Evolutionary conservation across 2,888 invertebrate genomes (phyloP).

Genomic region (Brachypterus glaber): DNA sequence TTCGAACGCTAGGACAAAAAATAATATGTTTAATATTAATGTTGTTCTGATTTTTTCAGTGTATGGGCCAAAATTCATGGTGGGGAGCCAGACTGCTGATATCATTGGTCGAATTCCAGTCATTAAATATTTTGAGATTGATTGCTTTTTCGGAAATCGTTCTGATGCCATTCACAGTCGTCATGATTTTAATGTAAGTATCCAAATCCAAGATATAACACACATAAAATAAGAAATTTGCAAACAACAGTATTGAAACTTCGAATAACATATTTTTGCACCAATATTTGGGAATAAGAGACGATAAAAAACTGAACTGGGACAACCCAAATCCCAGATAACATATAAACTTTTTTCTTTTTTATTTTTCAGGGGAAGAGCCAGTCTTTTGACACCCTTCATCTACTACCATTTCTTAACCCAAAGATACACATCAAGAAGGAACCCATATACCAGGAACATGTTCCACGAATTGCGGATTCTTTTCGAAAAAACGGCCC

Average conservation of each 20-base stretch:
- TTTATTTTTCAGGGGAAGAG: constrained; percentile 67
- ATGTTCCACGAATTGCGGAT: constrained; percentile 82
- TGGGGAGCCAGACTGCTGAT: constrained; percentile 81
- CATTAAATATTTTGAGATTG: constrained; percentile 78
- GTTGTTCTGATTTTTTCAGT: constrained; percentile 45
- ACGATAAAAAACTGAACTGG: too few species aligned
- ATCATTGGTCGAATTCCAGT: constrained; percentile 83
- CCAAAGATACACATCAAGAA: constrained; percentile 83
- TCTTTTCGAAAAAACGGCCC: constrained; percentile 57
- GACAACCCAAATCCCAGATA: background rate
- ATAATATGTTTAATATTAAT: constrained; percentile 1
- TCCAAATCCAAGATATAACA: constrained; percentile 2
- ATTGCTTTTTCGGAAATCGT: constrained; percentile 92
- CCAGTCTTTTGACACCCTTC: constrained; percentile 85
- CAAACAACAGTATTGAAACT: too few species aligned
- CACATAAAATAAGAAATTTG: too few species aligned
- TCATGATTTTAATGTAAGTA: constrained; percentile 80
- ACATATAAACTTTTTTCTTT: background rate
- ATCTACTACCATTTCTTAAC: constrained; percentile 95
- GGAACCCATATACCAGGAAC: constrained; percentile 93
- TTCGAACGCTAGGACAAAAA: too few species aligned
- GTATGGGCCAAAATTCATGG: constrained; percentile 84
- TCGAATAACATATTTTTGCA: too few species aligned
- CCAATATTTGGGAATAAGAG: too few species aligned
- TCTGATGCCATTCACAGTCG: constrained; percentile 71